Evolutionary conservation across 1,140 invertebrate genomes (phyloP), one percentile per base, ranked within the genome.

Genomic region (Drosophila bocki): DNA sequence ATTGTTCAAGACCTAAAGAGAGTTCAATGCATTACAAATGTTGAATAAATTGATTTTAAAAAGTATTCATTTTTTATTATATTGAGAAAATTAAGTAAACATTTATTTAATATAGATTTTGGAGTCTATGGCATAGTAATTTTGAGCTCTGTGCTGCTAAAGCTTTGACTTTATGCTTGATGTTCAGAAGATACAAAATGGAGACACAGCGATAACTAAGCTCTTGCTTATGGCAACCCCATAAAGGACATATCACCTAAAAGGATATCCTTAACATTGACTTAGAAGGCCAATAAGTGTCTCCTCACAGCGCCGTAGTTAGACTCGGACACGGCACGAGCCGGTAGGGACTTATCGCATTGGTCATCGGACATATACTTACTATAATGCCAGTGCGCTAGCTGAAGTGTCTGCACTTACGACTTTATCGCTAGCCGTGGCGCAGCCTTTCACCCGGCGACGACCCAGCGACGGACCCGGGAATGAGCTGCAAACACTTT

Each of bases 371-470:
- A 60, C 59, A 82, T 78, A 59, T 48, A 54, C 19, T 33, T 39
- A 26, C 19, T 51, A 51, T n/a, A 39, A 56, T 39, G 44, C 13
- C 19, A 59, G 26, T 44, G 22, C 32, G 22, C 2, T 13, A 37
- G 26, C 11, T 44, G 50, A 51, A 74, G 82, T 80, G 76, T 58
- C 70, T 80, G 80, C 60, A 80, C 75, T 82, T 75, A 85, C 63
- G 35, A 48, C 70, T 88, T 90, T 90, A 80, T 87, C 50, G 58
- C 53, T 33, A 15, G 15, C 19, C 26, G 50, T 58, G 54, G n/a
- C 8, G 17, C 12, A 33, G 77, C 85, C 84, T 90, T 87, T 87
- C 84, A 90, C 84, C 80, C 85, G 76, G 53, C 56, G 44, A 71
- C 57, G 44, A 84, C 37, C 60, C 57, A 35, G 17, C 15, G 22